Evolutionary conservation across 2,113 vertebrate species (phyloP).

Genomic region (Catharus fuscescens): DNA sequence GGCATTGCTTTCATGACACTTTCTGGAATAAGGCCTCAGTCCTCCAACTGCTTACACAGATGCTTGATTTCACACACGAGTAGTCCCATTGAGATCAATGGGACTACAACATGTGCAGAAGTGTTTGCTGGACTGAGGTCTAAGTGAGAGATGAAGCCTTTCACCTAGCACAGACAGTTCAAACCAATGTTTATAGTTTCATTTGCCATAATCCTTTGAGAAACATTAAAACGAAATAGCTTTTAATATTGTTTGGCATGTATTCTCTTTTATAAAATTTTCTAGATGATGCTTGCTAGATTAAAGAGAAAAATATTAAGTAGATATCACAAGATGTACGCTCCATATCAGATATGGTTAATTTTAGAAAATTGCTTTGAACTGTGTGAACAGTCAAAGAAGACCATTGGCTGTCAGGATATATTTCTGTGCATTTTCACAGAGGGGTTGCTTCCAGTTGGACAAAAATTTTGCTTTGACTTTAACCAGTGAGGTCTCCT

Average conservation of each 20-base stretch:
- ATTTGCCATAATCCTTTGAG: constrained; percentile 53
- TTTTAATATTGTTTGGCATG: constrained; percentile 59
- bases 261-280: constrained; percentile 25
- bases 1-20: background rate
- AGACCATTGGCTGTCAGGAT: background rate
- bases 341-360: background rate
- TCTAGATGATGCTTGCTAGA: constrained; percentile 12
- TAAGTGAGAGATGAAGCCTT: constrained; percentile 62
- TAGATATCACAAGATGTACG: background rate
- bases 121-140: constrained; percentile 48
- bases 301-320: constrained; percentile 29
- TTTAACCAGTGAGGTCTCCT: background rate
- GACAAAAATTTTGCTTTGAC: background rate
- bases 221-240: constrained; percentile 53
- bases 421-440: constrained; percentile 1
- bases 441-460: background rate
- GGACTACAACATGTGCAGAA: constrained; percentile 23
- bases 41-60: constrained; percentile 13
- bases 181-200: constrained; percentile 63
- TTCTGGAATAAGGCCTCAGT: background rate
- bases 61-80: constrained; percentile 47
- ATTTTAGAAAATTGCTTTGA: constrained; percentile 12
- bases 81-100: constrained; percentile 56
- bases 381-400: background rate
- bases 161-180: constrained; percentile 65